A percentile compares a stretch with the other conserved stretches of the same genome.
phyloP scores from a whole-genome alignment of 2,113 vertebrate species.

The Oreochromis tanganicae region DNA sequence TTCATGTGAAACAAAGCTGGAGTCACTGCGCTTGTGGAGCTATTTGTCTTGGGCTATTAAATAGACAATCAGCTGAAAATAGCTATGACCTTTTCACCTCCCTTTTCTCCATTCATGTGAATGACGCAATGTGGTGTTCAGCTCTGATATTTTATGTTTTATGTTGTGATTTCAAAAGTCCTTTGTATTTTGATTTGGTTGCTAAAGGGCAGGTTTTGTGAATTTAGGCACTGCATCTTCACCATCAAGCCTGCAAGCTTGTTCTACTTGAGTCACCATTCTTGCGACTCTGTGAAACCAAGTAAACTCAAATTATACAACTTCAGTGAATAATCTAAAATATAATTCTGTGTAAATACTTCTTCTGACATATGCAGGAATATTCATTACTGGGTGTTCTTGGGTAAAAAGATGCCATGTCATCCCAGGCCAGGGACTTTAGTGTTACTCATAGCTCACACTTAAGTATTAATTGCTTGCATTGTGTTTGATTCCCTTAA shows the following conservation, averaged over 20 bases:
- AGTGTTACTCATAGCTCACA: not conserved
- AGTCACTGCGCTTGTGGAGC: not conserved
- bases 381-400: not conserved
- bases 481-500: not conserved
- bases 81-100: not conserved
- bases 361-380: not conserved
- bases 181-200: not conserved
- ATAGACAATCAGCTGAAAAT: not conserved
- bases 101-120: not conserved
- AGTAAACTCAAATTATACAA: not conserved
- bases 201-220: not conserved
- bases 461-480: not conserved
- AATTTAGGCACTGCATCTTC: not conserved
- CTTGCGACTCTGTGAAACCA: not conserved
- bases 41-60: not conserved
- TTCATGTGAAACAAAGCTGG: not conserved
- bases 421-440: not conserved
- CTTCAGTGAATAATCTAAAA: not conserved
- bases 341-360: not conserved
- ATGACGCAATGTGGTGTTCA: not conserved
- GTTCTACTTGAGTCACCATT: not conserved
- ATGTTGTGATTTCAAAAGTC: not conserved
- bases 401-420: not conserved
- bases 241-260: not conserved
- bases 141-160: not conserved